Evolutionary conservation across 2,113 vertebrate species (phyloP).

Genomic region (Conger conger): DNA sequence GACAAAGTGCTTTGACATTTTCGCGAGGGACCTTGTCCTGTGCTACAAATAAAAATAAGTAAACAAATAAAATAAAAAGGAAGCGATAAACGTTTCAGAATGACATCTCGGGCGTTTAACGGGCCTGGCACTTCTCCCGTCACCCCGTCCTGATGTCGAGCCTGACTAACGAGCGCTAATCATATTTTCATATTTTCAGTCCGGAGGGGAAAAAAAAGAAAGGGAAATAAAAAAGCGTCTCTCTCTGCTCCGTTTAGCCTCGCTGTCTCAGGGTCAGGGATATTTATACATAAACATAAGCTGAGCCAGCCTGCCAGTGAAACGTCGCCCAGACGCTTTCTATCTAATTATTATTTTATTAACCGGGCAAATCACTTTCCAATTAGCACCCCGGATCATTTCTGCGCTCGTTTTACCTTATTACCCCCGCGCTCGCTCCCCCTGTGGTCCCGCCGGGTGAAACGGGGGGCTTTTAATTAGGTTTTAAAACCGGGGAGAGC

Average conservation of each 20-base stretch:
- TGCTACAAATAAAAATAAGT: background rate
- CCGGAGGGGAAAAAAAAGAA: slow-evolving; percentile 10
- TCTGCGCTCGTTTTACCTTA: slow-evolving; percentile 62
- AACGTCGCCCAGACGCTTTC: slow-evolving; percentile 68
- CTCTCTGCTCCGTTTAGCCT: slow-evolving; percentile 57
- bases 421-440: slow-evolving; percentile 58
- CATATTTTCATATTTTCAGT: slow-evolving; percentile 67
- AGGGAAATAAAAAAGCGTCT: slow-evolving; percentile 47
- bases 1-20: slow-evolving; percentile 4
- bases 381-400: slow-evolving; percentile 68
- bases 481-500: slow-evolving; percentile 29
- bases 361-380: slow-evolving; percentile 78
- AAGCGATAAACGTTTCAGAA: too few relatives aligned
- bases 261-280: slow-evolving; percentile 62
- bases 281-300: slow-evolving; percentile 58
- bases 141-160: slow-evolving; percentile 34
- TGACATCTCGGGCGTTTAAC: too few relatives aligned
- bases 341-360: slow-evolving; percentile 72
- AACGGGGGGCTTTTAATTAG: slow-evolving; percentile 51
- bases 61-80: background rate
- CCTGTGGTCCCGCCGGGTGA: slow-evolving; percentile 57
- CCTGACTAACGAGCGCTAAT: slow-evolving; percentile 56
- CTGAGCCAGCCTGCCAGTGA: slow-evolving; percentile 54
- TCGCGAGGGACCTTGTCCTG: background rate
- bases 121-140: background rate